Percentiles rank a stretch among this genome's conserved stretches.
Conservation (phyloP, 2,888 invertebrate species). For the Himalopsyche tibetana region DNA sequence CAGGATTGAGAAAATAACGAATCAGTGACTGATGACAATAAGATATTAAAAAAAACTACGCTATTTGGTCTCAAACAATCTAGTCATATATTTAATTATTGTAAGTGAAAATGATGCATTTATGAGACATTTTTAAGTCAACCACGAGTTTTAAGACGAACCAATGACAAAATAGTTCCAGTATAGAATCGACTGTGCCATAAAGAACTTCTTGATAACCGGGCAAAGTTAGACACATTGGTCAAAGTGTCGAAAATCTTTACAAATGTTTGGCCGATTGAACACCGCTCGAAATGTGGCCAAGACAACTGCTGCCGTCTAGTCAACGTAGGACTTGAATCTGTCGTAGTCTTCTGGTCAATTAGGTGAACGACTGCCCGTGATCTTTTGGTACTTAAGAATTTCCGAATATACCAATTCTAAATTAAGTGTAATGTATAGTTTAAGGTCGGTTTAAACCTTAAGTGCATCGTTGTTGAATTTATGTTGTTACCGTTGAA, state of each 20-base stretch:
- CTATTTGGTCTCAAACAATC: conserved; percentile 29
- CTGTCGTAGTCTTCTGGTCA: background rate
- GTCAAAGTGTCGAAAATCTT: too few species aligned
- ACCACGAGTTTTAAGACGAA: background rate
- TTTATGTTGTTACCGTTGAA: conserved; percentile 13
- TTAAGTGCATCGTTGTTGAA: background rate
- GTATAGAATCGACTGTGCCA: conserved; percentile 11
- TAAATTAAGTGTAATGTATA: conserved; percentile 33
- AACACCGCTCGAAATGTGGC: background rate
- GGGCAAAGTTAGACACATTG: too few species aligned
- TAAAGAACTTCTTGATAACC: background rate
- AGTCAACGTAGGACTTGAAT: conserved; percentile 11
- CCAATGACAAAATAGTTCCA: background rate
- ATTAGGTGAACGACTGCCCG: background rate
- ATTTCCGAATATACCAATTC: conserved; percentile 23
- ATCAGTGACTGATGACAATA: conserved; percentile 42
- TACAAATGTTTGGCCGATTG: too few species aligned
- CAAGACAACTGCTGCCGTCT: conserved; percentile 6
- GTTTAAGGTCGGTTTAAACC: background rate
- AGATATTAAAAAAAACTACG: background rate
- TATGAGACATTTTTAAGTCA: background rate
- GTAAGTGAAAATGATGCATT: conserved; percentile 13
- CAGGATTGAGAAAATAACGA: conserved; percentile 16
- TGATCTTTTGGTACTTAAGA: background rate
- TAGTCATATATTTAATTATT: conserved; percentile 31